Evolutionary conservation across 2,113 vertebrate species (phyloP).

Genomic region (Chaenocephalus aceratus): DNA sequence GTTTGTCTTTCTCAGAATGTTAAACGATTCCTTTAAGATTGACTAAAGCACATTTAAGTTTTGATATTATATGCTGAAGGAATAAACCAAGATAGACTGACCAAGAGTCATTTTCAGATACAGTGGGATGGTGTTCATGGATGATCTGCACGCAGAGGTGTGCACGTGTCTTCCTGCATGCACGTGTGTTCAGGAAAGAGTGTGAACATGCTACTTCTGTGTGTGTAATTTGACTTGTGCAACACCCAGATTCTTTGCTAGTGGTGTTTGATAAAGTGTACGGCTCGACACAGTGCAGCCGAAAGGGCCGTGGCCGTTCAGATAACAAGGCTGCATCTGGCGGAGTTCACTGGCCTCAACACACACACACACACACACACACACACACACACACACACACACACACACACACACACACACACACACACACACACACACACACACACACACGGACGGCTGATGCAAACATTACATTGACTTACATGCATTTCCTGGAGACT

Average conservation of each 20-base stretch:
- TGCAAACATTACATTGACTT: no score
- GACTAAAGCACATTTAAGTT: no score
- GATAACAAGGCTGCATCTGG: conserved; percentile 69
- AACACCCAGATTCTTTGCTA: conserved; percentile 32
- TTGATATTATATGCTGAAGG: neutral
- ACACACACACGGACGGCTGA: no score
- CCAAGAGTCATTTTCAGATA: neutral
- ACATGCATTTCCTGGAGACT: no score
- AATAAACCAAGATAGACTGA: neutral
- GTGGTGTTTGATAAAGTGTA: conserved; percentile 55
- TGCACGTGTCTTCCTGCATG: neutral
- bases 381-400: no score
- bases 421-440: no score
- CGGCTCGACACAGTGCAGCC: conserved; percentile 25
- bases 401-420: no score
- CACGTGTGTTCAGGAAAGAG: neutral
- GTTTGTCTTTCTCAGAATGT: no score
- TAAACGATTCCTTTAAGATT: no score
- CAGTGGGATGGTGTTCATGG: neutral
- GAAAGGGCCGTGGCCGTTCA: conserved; percentile 40
- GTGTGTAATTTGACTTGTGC: conserved; percentile 16
- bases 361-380: conserved; percentile 16
- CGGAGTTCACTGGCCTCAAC: conserved; percentile 49
- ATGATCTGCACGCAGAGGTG: neutral
- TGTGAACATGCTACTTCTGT: neutral